Percentiles rank a stretch among this genome's conserved stretches.
phyloP scores from a whole-genome alignment of 92 coral and sea anemone species.

The Umimayanthus chanpuru region DNA sequence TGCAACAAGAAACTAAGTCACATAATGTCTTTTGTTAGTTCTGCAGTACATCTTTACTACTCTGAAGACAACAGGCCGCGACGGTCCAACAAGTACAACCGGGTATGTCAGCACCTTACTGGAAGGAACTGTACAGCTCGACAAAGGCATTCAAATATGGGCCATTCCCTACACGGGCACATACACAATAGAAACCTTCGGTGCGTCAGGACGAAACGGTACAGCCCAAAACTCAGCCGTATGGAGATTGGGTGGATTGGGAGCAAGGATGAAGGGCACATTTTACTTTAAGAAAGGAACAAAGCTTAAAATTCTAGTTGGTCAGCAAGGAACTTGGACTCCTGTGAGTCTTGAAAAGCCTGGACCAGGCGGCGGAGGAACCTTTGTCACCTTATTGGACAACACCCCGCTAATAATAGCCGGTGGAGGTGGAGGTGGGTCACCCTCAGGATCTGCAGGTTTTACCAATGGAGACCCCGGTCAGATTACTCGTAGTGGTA shows the following conservation, averaged over 20 bases:
- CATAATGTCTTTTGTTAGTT: neutral
- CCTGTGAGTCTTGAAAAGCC: conserved; percentile 23
- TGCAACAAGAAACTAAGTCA: neutral
- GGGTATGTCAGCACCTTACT: conserved; percentile 67
- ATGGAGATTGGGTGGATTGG: conserved; percentile 77
- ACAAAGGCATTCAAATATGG: conserved; percentile 76
- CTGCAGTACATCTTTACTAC: conserved; percentile 53
- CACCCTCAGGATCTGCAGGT: conserved; percentile 22
- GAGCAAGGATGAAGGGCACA: conserved; percentile 73
- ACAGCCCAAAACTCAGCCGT: conserved; percentile 1
- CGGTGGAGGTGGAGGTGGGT: conserved; percentile 94
- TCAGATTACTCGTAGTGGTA: conserved; percentile 64
- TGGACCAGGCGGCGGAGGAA: conserved; percentile 91
- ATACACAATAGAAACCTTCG: conserved; percentile 72
- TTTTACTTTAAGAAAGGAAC: conserved; percentile 57
- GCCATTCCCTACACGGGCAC: conserved; percentile 65
- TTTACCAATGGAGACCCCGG: conserved; percentile 79
- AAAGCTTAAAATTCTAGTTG: conserved; percentile 69
- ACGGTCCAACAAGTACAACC: conserved; percentile 58
- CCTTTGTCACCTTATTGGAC: conserved; percentile 68
- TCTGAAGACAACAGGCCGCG: conserved; percentile 55
- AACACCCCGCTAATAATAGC: conserved; percentile 71
- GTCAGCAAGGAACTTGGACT: conserved; percentile 66
- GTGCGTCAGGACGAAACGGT: conserved; percentile 86
- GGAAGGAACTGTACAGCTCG: conserved; percentile 69